phyloP scores from a whole-genome alignment of 2,113 vertebrate genomes.

The Gobiocypris rarus region DNA sequence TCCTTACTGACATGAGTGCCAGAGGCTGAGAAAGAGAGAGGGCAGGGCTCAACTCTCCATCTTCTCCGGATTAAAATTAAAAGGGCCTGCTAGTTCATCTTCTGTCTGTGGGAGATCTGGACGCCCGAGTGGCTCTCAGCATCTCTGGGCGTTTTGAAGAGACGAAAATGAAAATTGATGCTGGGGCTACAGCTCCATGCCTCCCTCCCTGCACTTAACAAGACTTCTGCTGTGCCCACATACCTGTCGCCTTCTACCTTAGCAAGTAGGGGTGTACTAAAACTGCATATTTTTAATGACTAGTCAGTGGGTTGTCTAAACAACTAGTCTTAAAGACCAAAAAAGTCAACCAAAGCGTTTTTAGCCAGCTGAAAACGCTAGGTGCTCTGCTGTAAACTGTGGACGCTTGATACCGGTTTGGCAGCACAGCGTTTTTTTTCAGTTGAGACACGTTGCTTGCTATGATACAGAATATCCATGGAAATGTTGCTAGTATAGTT shows the following conservation, averaged over 20 bases:
- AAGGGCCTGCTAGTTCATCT: conserved; percentile 29
- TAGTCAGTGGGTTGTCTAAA: no score
- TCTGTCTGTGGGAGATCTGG: conserved; percentile 32
- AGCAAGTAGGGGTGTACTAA: background rate
- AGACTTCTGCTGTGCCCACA: background rate
- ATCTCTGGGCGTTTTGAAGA: conserved; percentile 13
- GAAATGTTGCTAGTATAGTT: no score
- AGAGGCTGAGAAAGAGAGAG: conserved; percentile 3
- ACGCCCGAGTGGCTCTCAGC: conserved; percentile 10
- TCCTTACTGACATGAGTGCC: conserved; percentile 16
- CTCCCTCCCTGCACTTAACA: background rate
- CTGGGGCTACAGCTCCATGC: background rate
- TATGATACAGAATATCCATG: no score
- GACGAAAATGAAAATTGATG: conserved; percentile 1
- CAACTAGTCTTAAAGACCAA: background rate
- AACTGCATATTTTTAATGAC: background rate
- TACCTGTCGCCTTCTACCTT: background rate
- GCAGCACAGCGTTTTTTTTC: no score
- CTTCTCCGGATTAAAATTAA: conserved; percentile 26
- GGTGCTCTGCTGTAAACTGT: no score
- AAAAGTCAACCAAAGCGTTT: no score
- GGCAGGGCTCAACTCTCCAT: conserved; percentile 16
- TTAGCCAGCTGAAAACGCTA: no score
- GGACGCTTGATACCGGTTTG: no score
- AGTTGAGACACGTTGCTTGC: no score